Evolutionary conservation across 2,797 vertebrate species (phyloP).

Genomic region (Cuniculus paca): DNA sequence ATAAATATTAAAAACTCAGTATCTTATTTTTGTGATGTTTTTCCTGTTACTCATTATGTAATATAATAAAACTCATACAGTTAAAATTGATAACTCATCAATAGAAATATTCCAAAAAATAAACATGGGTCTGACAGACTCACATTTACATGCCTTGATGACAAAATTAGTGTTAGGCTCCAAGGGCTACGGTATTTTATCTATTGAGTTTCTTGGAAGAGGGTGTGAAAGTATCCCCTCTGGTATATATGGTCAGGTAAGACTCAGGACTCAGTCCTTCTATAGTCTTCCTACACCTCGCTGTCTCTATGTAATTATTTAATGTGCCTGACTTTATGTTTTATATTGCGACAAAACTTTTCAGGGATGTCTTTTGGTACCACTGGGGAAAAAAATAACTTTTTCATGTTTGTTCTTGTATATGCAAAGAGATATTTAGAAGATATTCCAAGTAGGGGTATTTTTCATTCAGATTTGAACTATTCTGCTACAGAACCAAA

Average conservation of each 20-base stretch:
- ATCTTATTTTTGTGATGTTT: background rate
- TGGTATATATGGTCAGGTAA: background rate
- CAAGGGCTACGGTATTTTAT: background rate
- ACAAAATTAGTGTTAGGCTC: background rate
- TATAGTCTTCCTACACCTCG: background rate
- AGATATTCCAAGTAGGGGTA: background rate
- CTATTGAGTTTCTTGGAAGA: background rate
- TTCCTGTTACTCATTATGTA: background rate
- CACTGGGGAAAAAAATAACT: background rate
- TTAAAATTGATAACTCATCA: background rate
- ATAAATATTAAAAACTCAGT: background rate
- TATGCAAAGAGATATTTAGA: conserved; percentile 43
- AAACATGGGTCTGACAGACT: background rate
- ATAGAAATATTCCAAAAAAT: background rate
- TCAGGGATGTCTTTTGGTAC: background rate
- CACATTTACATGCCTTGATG: background rate
- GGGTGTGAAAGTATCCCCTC: background rate
- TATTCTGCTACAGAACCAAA: background rate
- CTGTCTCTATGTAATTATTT: background rate
- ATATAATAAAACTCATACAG: background rate
- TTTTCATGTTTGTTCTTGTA: background rate
- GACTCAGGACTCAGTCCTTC: background rate
- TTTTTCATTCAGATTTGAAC: conserved; percentile 18
- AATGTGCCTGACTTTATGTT: conserved; percentile 7
- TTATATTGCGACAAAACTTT: conserved; percentile 28